Conservation (phyloP, 2,113 vertebrate genomes). For the Chunga burmeisteri region DNA sequence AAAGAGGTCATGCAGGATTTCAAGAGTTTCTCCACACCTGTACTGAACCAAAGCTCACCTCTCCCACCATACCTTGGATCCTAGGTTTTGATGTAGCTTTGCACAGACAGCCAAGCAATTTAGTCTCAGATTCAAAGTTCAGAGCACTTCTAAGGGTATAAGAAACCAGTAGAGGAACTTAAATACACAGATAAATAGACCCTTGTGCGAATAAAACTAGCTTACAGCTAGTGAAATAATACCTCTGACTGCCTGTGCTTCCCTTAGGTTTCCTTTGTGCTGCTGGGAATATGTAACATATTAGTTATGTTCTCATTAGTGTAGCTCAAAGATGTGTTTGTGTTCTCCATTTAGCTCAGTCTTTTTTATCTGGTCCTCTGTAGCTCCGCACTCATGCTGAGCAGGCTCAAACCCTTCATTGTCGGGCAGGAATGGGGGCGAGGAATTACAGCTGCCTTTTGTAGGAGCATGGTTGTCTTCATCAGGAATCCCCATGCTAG, state of each 20-base stretch:
- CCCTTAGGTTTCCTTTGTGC: background rate
- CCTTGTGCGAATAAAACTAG: background rate
- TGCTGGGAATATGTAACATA: constrained; percentile 6
- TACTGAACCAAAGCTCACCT: background rate
- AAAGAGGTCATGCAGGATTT: background rate
- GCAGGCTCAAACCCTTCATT: background rate
- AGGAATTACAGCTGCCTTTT: background rate
- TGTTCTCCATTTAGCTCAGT: constrained; percentile 14
- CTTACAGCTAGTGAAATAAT: constrained; percentile 7
- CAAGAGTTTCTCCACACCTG: background rate
- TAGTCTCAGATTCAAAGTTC: background rate
- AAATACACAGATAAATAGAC: background rate
- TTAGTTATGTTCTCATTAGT: constrained; percentile 43
- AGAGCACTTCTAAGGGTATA: background rate
- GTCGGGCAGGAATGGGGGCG: background rate
- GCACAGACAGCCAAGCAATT: background rate
- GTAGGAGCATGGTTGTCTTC: accelerated
- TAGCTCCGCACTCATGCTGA: background rate
- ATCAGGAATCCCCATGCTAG: background rate
- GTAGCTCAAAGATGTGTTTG: background rate
- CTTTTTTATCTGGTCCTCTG: background rate
- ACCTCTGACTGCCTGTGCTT: background rate
- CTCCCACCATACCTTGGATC: background rate
- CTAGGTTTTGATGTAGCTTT: background rate
- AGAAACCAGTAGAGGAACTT: background rate